A percentile compares a stretch with the other conserved stretches of the same genome.
These are phyloP conservation scores for Perca schrenkii DNA, from an alignment of 2,113 vertebrate genomes.

Conservation along the genomic window DNA sequence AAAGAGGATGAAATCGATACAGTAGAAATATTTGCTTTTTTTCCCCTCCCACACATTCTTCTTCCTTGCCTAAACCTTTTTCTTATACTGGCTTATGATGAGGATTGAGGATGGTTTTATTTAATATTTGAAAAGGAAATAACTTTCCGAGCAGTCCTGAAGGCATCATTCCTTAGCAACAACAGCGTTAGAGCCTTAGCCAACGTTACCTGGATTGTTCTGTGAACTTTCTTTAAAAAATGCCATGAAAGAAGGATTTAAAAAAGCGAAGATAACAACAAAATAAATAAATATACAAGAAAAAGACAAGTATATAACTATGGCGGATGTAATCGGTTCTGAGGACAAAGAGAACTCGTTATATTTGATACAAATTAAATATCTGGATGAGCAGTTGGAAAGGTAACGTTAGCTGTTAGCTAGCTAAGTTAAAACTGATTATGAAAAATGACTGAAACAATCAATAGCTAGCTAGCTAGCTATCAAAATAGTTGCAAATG, in stretches of 20 bases:
- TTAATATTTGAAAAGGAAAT: background rate
- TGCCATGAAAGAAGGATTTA: background rate
- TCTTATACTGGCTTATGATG: too few species aligned
- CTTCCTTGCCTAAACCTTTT: too few species aligned
- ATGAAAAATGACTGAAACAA: too few species aligned
- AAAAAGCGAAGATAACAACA: too few species aligned
- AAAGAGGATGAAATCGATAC: too few species aligned
- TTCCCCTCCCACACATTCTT: too few species aligned
- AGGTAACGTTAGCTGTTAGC: slow-evolving; percentile 12
- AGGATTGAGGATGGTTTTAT: background rate
- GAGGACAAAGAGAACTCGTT: background rate
- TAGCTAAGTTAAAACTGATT: too few species aligned
- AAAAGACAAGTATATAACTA: background rate
- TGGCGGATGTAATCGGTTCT: background rate
- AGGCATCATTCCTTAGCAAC: slow-evolving; percentile 18
- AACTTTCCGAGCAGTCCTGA: background rate
- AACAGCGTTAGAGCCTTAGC: too few species aligned
- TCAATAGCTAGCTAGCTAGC: too few species aligned
- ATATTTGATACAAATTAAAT: slow-evolving; percentile 34
- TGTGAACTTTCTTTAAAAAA: background rate
- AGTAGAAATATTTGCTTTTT: too few species aligned
- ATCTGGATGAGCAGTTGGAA: slow-evolving; percentile 30
- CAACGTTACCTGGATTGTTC: background rate
- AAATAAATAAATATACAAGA: accelerated
- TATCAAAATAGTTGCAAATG: too few species aligned